Base-by-base conservation (phyloP, 2,113 vertebrate species). In the Atherinomorus stipes region DNA sequence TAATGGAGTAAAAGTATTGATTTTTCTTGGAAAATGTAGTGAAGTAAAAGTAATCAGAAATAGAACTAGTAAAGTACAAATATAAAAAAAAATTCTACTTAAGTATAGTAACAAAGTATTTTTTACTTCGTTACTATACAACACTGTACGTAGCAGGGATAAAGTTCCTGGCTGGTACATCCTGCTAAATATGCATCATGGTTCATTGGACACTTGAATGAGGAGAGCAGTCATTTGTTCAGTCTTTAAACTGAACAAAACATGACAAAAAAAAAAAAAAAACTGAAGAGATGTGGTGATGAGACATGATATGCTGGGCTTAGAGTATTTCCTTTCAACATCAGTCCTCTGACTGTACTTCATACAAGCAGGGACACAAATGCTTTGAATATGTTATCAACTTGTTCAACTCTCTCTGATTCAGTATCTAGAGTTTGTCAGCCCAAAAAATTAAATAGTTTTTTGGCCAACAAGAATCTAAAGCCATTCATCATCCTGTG, bases 111-210 rank as follows among this genome's bases (percentile, higher is more conserved):
- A n/a, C n/a, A n/a, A n/a, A n/a, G n/a, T n/a, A n/a, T n/a, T n/a
- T n/a, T n/a, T n/a, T n/a, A n/a, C n/a, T n/a, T n/a, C n/a, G n/a
- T n/a, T n/a, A n/a, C n/a, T n/a, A n/a, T n/a, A n/a, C n/a, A n/a
- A n/a, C n/a, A n/a, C n/a, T n/a, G 31, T 34, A 1, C 9, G 31
- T 34, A 34, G 31, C 31, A 34, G 31, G 31, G 31, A 34, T 53
- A 70, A 67, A 54, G 84, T 79, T 83, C 74, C 77, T 51, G 89
- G 52, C 59, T 53, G 74, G 63, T 72, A 83, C 66, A 57, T 79
- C 66, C 80, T 71, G 78, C 86, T 90, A 88, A 86, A 89, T 88
- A 90, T 86, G 85, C 82, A 67, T 37, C 72, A 83, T 16, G 77
- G 62, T 83, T 77, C 81, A 71, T 56, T 85, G 82, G 31, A 34